Base-by-base conservation (phyloP, 2,888 invertebrate species). In the Drosophila sordidapex region DNA sequence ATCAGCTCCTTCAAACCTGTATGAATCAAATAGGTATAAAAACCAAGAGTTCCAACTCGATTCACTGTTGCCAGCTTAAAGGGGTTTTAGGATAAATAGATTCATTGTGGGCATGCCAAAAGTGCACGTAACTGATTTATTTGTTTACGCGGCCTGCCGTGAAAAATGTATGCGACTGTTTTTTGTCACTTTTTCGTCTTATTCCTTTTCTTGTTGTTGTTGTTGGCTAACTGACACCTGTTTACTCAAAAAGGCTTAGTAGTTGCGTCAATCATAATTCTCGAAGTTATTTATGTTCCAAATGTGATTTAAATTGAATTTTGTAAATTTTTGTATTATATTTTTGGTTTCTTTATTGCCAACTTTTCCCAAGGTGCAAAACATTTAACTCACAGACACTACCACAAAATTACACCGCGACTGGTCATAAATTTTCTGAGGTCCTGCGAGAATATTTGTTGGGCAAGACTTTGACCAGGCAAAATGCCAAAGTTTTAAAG, bases 401-500 rank as follows among this genome's bases (percentile, higher is more conserved):
- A 27, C 21, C 46, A 38, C 4, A 56, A n/a, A 56, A n/a, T 40
- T 13, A 38, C 11, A 54, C 54, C 38, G 56, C 27, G n/a, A 10
- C 43, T 52, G 48, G 58, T 21, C 46, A 57, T 31, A 48, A 10
- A 74, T 75, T 68, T 67, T 69, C 18, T 64, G 72, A 43, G 64
- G 52, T 72, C 74, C 60, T 46, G 74, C 48, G 60, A 57, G 62
- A 70, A 56, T 46, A 25, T 72, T 57, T 59, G 21, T 35, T 51
- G 49, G 18, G 48, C 29, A 63, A 49, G 78, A 68, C 62, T 78
- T 77, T 80, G 38, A 31, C 38, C 33, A 46, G 31, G 40, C 54
- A 61, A 67, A 31, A 73, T 64, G 48, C 40, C 31, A 76, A 81
- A 81, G 69, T 81, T 81, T 78, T 69, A 74, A 74, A 78, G 69